Base-by-base conservation (phyloP, 2,797 vertebrate genomes). In the Pyrocephalus nanus region DNA sequence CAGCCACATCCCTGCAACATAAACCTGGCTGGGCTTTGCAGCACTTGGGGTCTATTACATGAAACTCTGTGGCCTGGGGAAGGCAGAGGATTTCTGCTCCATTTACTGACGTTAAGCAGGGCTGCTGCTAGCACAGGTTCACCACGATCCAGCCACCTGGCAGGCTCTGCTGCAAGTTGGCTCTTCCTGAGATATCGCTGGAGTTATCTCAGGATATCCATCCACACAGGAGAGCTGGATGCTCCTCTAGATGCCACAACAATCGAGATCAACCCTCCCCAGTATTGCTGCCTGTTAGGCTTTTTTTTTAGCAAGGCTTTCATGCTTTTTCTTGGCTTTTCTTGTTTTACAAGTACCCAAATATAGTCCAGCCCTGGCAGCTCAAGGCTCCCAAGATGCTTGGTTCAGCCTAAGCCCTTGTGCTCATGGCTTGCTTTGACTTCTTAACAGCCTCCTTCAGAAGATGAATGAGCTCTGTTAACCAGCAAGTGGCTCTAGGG, bases 11-110 rank as follows among this genome's bases (percentile, higher is more conserved):
- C 82, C 92, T 1, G 0, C 87, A 50, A 50, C 88, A 67, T 76
- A 93, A 96, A 95, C 85, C 75, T 86, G 92, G 78, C 92, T 75
- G 70, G 45, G 88, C 66, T 95, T 64, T 81, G 86, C 70, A 86
- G 84, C 75, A 22, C 86, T 92, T 74, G 82, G 78, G 61, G 86
- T 95, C 91, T 93, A 83, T 96, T 95, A 94, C 27, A n/a, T 0
- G 0, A 65, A 91, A 75, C 73, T 69, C 51, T 0, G 0, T 36
- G 69, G 90, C 66, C 72, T 76, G 45, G 65, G 76, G 80, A 93
- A 93, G 88, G 62, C 54, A 58, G 58, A 93, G 86, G 91, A 93
- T 93, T 92, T 95, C 93, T 86, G 93, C 85, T 89, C 66, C 80
- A 74, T 82, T 93, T 91, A 34, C 77, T 75, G 88, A 89, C 48